These are phyloP conservation scores for Nautilus pompilius DNA, from an alignment of 1,140 invertebrate species.

Conservation along the genomic window DNA sequence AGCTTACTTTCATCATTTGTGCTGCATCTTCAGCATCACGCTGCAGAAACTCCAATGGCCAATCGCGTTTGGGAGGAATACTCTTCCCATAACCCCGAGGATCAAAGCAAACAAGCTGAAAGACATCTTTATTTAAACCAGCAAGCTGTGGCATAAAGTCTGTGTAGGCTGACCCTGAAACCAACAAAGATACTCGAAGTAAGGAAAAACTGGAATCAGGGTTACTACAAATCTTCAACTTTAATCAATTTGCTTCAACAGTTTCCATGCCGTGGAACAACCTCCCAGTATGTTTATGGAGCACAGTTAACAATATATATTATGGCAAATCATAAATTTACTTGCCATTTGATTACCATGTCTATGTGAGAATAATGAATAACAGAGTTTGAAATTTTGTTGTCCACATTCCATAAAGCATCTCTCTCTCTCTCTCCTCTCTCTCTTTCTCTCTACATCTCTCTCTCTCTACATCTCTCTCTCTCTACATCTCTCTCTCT, in stretches of 20 bases:
- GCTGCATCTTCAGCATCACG: constrained; percentile 71
- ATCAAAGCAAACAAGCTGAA: constrained; percentile 81
- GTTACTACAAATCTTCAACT: not conserved
- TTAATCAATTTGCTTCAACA: not conserved
- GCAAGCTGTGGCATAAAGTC: constrained; percentile 79
- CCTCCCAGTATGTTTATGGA: not conserved
- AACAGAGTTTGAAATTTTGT: no score
- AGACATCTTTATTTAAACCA: constrained; percentile 65
- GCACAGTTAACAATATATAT: not conserved
- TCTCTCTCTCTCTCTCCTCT: no score
- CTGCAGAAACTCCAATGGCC: constrained; percentile 68
- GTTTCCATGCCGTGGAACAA: not conserved
- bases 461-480: not conserved
- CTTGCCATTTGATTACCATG: no score
- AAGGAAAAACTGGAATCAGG: not conserved
- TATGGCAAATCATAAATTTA: no score
- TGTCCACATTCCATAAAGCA: no score
- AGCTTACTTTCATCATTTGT: constrained; percentile 70
- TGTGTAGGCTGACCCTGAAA: constrained; percentile 67
- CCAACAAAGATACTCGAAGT: no score
- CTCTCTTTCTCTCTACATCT: no score
- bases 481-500: not conserved
- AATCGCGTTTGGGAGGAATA: constrained; percentile 72
- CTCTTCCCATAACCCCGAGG: constrained; percentile 85
- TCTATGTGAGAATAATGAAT: no score